phyloP scores from a whole-genome alignment of 2,888 invertebrate species.

The Diabrotica balteata region DNA sequence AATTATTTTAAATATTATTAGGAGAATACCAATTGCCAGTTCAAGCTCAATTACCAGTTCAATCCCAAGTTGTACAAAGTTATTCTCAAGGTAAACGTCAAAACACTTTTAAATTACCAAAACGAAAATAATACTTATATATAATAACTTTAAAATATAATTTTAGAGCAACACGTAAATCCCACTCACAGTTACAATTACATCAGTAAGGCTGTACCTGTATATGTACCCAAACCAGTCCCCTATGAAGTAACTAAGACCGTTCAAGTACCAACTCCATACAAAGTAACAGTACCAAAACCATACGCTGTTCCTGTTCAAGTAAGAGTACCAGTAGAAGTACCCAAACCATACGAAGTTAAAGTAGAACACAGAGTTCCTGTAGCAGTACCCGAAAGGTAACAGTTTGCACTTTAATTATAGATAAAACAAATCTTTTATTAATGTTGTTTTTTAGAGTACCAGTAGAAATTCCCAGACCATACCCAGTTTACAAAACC shows the following conservation, averaged over 20 bases:
- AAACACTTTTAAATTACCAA: no score
- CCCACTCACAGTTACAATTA: conserved; percentile 11
- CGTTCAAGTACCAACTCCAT: conserved; percentile 40
- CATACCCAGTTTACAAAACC: conserved; percentile 49
- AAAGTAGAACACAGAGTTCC: conserved; percentile 46
- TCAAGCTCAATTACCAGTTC: no score
- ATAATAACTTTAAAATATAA: no score
- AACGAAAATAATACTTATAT: no score
- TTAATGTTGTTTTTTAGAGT: conserved; percentile 24
- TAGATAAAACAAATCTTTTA: not conserved
- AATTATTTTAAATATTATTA: no score
- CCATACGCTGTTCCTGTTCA: conserved; percentile 43
- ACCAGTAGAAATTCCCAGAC: conserved; percentile 49
- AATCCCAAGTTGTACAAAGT: no score
- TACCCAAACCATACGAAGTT: conserved; percentile 47
- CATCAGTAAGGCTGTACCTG: conserved; percentile 32
- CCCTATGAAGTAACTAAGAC: conserved; percentile 37
- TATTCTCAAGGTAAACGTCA: no score
- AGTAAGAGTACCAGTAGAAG: conserved; percentile 46
- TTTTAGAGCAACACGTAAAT: no score
- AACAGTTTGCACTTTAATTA: not conserved
- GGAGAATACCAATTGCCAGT: no score
- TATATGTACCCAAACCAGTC: conserved; percentile 38
- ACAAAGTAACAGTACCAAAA: conserved; percentile 45
- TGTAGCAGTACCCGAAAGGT: conserved; percentile 38